Conservation (phyloP, 2,797 vertebrate species). For the Acipenser transmontanus region DNA sequence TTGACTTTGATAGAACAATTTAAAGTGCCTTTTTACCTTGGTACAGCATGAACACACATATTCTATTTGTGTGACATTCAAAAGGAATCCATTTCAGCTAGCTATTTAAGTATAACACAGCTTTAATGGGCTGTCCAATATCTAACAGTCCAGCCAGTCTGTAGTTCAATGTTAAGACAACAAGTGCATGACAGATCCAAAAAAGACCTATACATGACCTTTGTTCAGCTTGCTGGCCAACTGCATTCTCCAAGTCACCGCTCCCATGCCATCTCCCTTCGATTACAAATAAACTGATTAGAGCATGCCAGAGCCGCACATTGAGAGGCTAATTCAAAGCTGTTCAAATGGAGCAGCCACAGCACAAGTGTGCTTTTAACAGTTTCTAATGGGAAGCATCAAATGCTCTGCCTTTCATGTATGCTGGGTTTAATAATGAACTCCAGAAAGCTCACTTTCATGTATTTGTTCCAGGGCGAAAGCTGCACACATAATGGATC, state of each 20-base stretch:
- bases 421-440: slow-evolving; percentile 4
- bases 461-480: background rate
- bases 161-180: background rate
- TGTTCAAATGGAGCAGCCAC: slow-evolving; percentile 2
- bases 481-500: slow-evolving; percentile 1
- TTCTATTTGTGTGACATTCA: no score
- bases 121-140: no score
- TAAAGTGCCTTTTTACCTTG: no score
- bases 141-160: background rate
- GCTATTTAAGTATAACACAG: no score
- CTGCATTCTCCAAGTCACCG: background rate
- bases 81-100: no score
- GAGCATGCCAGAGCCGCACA: background rate
- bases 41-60: no score
- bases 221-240: background rate
- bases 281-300: background rate
- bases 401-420: slow-evolving; percentile 4
- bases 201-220: background rate
- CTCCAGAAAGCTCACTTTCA: slow-evolving; percentile 8
- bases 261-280: background rate
- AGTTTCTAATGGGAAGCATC: slow-evolving; percentile 1
- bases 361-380: slow-evolving; percentile 8
- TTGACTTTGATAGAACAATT: no score
- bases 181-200: background rate
- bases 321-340: slow-evolving; percentile 6